Conservation (phyloP, 2,888 invertebrate species). For the Eremobia ochroleuca region DNA sequence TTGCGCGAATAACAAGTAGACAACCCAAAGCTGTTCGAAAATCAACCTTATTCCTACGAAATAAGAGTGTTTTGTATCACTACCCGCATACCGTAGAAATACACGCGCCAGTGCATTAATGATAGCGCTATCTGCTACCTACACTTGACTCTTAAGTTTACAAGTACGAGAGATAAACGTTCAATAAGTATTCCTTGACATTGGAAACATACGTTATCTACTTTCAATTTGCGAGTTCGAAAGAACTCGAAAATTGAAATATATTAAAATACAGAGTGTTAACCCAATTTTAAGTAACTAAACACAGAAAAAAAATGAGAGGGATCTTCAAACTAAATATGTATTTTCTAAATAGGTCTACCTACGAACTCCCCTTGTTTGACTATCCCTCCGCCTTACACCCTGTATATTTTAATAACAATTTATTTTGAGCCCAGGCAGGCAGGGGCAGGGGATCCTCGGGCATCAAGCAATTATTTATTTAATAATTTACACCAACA, state of each 20-base stretch:
- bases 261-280: no score
- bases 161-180: constrained; percentile 60
- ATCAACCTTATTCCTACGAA: constrained; percentile 46
- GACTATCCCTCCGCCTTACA: no score
- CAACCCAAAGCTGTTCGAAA: constrained; percentile 47
- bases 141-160: constrained; percentile 83
- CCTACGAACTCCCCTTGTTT: no score
- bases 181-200: constrained; percentile 35
- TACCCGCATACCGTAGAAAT: constrained; percentile 83
- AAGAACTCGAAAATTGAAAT: no score
- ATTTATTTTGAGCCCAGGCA: no score
- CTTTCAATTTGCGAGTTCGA: not conserved
- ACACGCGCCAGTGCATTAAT: constrained; percentile 84
- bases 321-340: not conserved
- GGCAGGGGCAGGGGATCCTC: no score
- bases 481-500: not conserved
- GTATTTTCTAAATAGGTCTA: not conserved
- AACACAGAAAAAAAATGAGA: not conserved
- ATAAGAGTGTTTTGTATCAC: constrained; percentile 60
- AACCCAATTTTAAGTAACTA: not conserved
- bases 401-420: no score
- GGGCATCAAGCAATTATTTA: not conserved
- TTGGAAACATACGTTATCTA: constrained; percentile 20
- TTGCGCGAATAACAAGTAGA: constrained; percentile 71
- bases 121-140: constrained; percentile 83